A percentile compares a stretch with the other conserved stretches of the same genome.
Conservation (phyloP, 2,797 vertebrate genomes). For the Lithobates sylvaticus region DNA sequence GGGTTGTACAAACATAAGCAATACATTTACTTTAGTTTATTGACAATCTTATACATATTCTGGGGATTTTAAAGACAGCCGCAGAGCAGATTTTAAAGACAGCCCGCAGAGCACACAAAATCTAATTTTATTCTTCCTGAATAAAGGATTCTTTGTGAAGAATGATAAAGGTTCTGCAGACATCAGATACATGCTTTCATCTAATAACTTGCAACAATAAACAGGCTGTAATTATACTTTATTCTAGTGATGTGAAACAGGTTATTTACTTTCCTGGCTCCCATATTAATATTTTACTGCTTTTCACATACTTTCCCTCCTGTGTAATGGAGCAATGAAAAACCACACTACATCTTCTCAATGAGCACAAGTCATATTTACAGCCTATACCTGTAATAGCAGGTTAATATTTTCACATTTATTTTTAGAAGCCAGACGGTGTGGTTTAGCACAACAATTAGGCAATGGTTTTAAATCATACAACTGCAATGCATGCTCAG, state of each 20-base stretch:
- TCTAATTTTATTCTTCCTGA: background rate
- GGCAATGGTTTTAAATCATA: conserved; percentile 11
- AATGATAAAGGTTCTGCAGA: background rate
- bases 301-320: conserved; percentile 50
- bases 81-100: background rate
- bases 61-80: background rate
- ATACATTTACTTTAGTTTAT: background rate
- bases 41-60: background rate
- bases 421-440: conserved; percentile 37
- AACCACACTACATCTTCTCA: conserved; percentile 18
- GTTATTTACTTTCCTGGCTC: conserved; percentile 14
- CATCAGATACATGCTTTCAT: conserved; percentile 1
- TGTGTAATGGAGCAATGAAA: conserved; percentile 49
- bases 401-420: conserved; percentile 23
- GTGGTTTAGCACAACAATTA: conserved; percentile 3
- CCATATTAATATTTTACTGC: conserved; percentile 35
- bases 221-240: conserved; percentile 15
- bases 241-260: conserved; percentile 12
- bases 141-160: conserved; percentile 8
- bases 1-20: no score
- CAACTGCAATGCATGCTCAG: background rate
- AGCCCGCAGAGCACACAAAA: background rate
- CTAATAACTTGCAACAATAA: conserved; percentile 14
- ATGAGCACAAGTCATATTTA: conserved; percentile 10
- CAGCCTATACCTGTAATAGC: conserved; percentile 32